phyloP scores from a whole-genome alignment of 2,888 invertebrate genomes.

The Pilophorus perplexus region DNA sequence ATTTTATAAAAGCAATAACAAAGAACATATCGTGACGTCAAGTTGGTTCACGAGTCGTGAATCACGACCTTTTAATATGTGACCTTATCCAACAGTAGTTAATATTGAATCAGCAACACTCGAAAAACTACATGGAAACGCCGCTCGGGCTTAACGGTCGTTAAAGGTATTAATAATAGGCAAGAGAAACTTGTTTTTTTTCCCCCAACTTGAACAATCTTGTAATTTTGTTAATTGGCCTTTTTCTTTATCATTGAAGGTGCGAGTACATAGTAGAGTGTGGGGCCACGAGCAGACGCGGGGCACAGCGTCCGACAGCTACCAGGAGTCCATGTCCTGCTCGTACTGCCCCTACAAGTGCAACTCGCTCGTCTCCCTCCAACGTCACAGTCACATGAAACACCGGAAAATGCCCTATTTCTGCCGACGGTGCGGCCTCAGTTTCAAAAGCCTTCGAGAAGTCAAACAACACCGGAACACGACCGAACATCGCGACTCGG shows the following conservation, averaged over 20 bases:
- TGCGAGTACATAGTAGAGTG: conserved; percentile 61
- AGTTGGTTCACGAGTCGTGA: too few species aligned
- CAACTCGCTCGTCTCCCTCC: conserved; percentile 63
- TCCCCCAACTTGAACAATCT: too few species aligned
- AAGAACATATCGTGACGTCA: too few species aligned
- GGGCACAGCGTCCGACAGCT: conserved; percentile 62
- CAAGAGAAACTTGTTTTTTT: too few species aligned
- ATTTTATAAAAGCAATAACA: too few species aligned
- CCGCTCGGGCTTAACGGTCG: too few species aligned
- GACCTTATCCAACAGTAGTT: too few species aligned
- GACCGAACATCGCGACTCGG: conserved; percentile 46
- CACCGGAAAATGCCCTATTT: conserved; percentile 51
- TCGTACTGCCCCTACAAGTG: conserved; percentile 60
- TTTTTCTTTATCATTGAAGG: conserved; percentile 55
- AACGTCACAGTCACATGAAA: conserved; percentile 59
- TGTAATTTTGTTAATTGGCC: too few species aligned
- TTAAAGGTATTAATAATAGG: too few species aligned
- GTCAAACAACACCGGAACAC: conserved; percentile 67
- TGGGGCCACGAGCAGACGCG: conserved; percentile 56
- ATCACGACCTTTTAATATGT: too few species aligned
- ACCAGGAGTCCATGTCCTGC: conserved; percentile 65
- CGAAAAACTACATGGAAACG: too few species aligned
- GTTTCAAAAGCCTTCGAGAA: conserved; percentile 61
- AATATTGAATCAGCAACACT: too few species aligned
- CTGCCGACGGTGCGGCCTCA: conserved; percentile 65